Conservation (phyloP, 2,797 vertebrate genomes). For the Sitta carolinensis region DNA sequence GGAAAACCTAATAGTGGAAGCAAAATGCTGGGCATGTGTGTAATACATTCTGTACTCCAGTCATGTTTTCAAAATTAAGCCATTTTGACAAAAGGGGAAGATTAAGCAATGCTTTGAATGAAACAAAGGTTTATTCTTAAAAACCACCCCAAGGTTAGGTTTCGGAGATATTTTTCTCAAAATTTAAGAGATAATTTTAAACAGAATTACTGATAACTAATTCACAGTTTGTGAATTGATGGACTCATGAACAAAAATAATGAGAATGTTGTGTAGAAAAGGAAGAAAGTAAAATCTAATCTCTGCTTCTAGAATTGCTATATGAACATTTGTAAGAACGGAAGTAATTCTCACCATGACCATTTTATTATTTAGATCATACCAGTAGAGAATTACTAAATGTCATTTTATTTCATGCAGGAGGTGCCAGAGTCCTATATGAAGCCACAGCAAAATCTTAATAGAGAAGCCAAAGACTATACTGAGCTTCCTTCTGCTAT, state of each 20-base stretch:
- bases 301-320: not conserved
- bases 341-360: not conserved
- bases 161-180: not conserved
- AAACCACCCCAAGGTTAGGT: not conserved
- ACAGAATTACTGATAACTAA: not conserved
- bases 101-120: not conserved
- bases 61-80: slow-evolving; percentile 2
- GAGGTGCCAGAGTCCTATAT: not conserved
- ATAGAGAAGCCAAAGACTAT: not conserved
- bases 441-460: slow-evolving; percentile 5
- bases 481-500: not conserved
- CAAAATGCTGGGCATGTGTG: not conserved
- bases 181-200: not conserved
- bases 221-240: not conserved
- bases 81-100: not conserved
- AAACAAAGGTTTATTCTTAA: not conserved
- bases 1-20: not conserved
- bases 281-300: not conserved
- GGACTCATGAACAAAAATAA: not conserved
- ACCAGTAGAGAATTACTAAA: not conserved
- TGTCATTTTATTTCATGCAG: slow-evolving; percentile 30
- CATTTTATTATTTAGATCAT: slow-evolving; percentile 18
- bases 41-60: not conserved
- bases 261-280: not conserved
- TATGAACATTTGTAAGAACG: not conserved